Evolutionary conservation across 2,888 invertebrate genomes (phyloP).

Genomic region (Oscheius onirici): DNA sequence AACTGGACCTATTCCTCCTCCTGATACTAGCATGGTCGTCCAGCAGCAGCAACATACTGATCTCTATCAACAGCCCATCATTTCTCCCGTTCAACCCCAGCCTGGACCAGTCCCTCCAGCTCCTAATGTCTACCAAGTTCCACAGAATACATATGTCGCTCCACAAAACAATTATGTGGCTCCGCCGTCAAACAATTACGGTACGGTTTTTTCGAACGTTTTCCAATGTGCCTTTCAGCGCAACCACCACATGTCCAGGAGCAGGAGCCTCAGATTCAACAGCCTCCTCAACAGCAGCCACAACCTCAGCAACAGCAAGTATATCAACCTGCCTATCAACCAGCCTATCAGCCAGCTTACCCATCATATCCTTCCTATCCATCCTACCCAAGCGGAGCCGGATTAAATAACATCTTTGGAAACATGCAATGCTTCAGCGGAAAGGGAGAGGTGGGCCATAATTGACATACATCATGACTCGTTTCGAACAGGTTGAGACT

Average conservation of each 20-base stretch:
- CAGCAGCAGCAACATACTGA: neutral
- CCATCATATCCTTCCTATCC: conserved; percentile 32
- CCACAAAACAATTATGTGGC: conserved; percentile 21
- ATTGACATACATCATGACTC: neutral
- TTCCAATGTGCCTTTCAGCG: neutral
- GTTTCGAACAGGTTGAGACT: conserved; percentile 46
- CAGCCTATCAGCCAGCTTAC: conserved; percentile 15
- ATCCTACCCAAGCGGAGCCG: conserved; percentile 27
- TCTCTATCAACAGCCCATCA: neutral
- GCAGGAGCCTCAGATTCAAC: neutral
- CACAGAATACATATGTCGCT: conserved; percentile 3
- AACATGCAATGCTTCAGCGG: conserved; percentile 68
- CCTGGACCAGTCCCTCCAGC: neutral
- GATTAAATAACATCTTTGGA: conserved; percentile 30
- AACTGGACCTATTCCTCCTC: conserved; percentile 24
- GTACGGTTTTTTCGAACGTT: neutral
- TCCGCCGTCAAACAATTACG: conserved; percentile 5
- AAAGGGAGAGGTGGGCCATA: conserved; percentile 54
- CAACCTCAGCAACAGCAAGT: conserved; percentile 13
- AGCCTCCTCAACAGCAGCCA: conserved; percentile 15
- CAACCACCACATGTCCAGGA: neutral
- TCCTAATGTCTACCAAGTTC: neutral
- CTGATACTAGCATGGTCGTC: neutral
- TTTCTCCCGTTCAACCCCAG: neutral
- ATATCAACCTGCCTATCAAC: conserved; percentile 25